phyloP scores from a whole-genome alignment of 2,113 vertebrate species.

The Pardalotus punctatus region DNA sequence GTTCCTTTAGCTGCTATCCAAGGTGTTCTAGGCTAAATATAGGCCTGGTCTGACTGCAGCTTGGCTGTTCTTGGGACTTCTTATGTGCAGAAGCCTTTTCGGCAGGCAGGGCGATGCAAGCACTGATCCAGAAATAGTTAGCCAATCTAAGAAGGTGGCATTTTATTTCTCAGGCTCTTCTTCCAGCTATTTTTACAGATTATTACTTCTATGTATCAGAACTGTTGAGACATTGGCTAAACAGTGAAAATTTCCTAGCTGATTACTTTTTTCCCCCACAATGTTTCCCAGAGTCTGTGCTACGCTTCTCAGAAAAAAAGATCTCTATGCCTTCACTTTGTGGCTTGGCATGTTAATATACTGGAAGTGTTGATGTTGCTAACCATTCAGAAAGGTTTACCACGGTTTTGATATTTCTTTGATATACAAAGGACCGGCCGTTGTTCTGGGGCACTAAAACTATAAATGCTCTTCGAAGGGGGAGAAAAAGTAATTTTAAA shows the following conservation, averaged over 20 bases:
- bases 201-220: neutral
- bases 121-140: neutral
- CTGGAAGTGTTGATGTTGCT: neutral
- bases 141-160: neutral
- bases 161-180: neutral
- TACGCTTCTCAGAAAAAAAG: neutral
- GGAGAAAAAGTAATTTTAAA: neutral
- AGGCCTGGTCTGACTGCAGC: neutral
- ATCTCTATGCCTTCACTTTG: neutral
- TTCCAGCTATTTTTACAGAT: neutral
- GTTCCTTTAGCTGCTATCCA: neutral
- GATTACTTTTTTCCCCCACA: neutral
- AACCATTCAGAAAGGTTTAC: neutral
- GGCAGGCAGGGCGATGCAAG: neutral
- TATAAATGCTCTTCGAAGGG: neutral
- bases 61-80: neutral
- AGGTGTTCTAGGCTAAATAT: neutral
- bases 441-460: neutral
- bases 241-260: neutral
- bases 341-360: neutral
- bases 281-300: neutral
- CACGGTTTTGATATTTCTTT: neutral
- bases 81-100: neutral
- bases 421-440: neutral
- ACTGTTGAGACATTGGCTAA: neutral